Evolutionary conservation across 2,888 invertebrate species (phyloP).

Genomic region (Neria commutata): DNA sequence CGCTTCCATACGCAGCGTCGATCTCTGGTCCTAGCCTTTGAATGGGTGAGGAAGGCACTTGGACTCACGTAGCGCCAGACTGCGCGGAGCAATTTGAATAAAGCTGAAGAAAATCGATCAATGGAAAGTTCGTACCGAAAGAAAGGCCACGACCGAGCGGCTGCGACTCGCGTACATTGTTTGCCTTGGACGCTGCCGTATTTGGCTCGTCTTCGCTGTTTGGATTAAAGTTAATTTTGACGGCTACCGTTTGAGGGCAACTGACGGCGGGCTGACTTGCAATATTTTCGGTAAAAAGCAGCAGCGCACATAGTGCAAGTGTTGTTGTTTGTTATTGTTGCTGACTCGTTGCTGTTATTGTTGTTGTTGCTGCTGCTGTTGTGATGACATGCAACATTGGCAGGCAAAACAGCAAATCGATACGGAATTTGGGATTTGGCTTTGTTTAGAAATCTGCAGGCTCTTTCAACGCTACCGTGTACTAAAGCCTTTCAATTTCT

Average conservation of each 20-base stretch:
- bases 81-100: background rate
- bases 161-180: background rate
- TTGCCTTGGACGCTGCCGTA: background rate
- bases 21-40: slow-evolving; percentile 1
- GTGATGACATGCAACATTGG: slow-evolving; percentile 31
- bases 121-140: background rate
- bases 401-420: slow-evolving; percentile 17
- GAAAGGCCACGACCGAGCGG: no score
- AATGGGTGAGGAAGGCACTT: background rate
- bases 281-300: slow-evolving; percentile 41
- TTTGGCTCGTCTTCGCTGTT: background rate
- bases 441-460: background rate
- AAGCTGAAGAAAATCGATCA: background rate
- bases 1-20: background rate
- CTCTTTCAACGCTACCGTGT: no score
- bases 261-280: slow-evolving; percentile 47
- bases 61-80: background rate
- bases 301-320: slow-evolving; percentile 39
- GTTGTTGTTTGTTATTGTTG: slow-evolving; percentile 29
- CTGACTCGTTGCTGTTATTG: slow-evolving; percentile 14
- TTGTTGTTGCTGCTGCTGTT: slow-evolving; percentile 30
- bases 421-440: background rate
- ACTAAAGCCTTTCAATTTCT: no score
- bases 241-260: slow-evolving; percentile 26
- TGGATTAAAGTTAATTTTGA: slow-evolving; percentile 22